Conservation (phyloP, 2,888 invertebrate genomes). For the Ornithoptera alexandrae region DNA sequence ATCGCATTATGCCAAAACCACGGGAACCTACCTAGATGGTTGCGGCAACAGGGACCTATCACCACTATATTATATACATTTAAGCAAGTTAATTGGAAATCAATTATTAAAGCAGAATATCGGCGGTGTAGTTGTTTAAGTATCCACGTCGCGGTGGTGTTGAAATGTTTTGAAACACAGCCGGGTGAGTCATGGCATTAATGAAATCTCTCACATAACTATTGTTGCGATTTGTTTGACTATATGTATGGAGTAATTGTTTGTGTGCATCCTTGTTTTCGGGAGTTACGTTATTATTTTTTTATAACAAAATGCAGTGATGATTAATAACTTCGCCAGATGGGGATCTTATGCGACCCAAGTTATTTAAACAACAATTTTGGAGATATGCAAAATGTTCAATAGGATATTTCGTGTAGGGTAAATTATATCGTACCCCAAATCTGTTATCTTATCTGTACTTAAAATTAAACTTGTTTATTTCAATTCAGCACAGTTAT, state of each 20-base stretch:
- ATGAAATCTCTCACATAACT: constrained; percentile 2
- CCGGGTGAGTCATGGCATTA: constrained; percentile 3
- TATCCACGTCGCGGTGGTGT: neutral
- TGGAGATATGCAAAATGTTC: too few species aligned
- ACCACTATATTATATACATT: neutral
- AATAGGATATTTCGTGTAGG: too few species aligned
- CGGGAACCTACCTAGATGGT: too few species aligned
- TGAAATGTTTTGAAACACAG: constrained; percentile 5
- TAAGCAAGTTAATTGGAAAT: neutral
- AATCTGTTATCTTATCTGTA: too few species aligned
- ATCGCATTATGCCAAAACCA: too few species aligned
- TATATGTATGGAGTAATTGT: neutral
- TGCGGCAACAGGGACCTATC: neutral
- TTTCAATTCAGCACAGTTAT: too few species aligned
- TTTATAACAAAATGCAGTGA: neutral
- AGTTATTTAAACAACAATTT: too few species aligned
- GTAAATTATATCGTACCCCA: too few species aligned
- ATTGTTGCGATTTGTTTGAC: constrained; percentile 5
- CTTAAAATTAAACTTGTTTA: too few species aligned
- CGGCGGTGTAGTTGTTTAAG: neutral
- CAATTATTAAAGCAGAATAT: neutral
- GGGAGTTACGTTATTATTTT: neutral
- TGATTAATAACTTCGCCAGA: neutral
- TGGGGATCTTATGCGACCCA: too few species aligned
- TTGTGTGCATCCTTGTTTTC: neutral